These are phyloP conservation scores for Conopomorpha cramerella DNA, from an alignment of 1,140 invertebrate genomes.

Conservation along the genomic window DNA sequence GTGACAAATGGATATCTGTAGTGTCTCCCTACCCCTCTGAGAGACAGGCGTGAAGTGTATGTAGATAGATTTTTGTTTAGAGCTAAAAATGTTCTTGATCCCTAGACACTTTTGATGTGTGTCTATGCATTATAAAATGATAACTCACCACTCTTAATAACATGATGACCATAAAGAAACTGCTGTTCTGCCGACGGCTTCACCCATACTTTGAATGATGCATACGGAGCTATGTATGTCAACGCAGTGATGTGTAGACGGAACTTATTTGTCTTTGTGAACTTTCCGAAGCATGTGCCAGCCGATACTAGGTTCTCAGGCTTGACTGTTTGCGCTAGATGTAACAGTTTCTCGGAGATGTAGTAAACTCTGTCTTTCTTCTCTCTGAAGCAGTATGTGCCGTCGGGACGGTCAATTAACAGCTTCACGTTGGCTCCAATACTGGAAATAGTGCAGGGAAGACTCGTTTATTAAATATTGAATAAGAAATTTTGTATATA, in stretches of 20 bases:
- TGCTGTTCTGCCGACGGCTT: slow-evolving; percentile 97
- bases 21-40: too few relatives aligned
- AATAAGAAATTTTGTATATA: slow-evolving; percentile 4
- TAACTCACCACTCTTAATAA: slow-evolving; percentile 75
- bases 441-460: slow-evolving; percentile 66
- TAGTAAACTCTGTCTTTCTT: slow-evolving; percentile 95
- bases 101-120: too few relatives aligned
- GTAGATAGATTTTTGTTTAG: too few relatives aligned
- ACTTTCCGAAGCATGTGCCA: slow-evolving; percentile 98
- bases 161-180: slow-evolving; percentile 96
- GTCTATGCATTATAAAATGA: too few relatives aligned
- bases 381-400: slow-evolving; percentile 93
- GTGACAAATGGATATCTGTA: too few relatives aligned
- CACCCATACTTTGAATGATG: slow-evolving; percentile 96
- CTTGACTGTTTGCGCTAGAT: slow-evolving; percentile 74
- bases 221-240: slow-evolving; percentile 97
- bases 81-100: too few relatives aligned
- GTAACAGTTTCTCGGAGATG: slow-evolving; percentile 79
- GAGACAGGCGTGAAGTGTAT: too few relatives aligned
- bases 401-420: slow-evolving; percentile 96
- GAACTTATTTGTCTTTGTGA: slow-evolving; percentile 96
- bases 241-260: slow-evolving; percentile 93
- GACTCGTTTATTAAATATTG: slow-evolving; percentile 6
- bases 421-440: slow-evolving; percentile 95
- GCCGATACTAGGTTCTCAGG: slow-evolving; percentile 84